phyloP scores from a whole-genome alignment of 2,888 invertebrate genomes.

The Eremobia ochroleuca region DNA sequence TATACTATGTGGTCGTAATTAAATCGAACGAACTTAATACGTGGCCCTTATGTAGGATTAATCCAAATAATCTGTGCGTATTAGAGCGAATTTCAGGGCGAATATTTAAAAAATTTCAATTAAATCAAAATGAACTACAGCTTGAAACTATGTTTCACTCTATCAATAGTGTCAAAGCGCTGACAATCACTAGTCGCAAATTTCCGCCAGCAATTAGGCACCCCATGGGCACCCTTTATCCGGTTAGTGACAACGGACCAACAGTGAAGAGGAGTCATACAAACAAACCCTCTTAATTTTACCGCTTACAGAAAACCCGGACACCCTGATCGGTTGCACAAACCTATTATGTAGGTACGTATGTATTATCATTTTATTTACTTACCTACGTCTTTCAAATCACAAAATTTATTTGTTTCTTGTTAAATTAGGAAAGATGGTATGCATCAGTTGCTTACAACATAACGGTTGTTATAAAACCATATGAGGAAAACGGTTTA shows the following conservation, averaged over 20 bases:
- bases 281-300: slow-evolving; percentile 80
- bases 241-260: slow-evolving; percentile 66
- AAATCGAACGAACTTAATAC: neutral
- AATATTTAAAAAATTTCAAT: neutral
- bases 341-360: neutral
- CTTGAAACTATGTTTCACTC: neutral
- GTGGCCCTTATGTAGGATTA: neutral
- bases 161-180: no score
- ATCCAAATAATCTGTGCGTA: neutral
- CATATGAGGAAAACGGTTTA: slow-evolving; percentile 60
- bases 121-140: neutral
- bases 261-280: slow-evolving; percentile 71
- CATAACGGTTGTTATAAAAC: slow-evolving; percentile 54
- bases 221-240: neutral
- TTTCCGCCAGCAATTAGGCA: neutral
- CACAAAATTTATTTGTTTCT: slow-evolving; percentile 5
- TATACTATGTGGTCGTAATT: neutral
- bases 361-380: neutral
- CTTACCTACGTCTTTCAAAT: neutral
- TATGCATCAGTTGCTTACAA: slow-evolving; percentile 29
- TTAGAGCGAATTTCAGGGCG: neutral
- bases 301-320: slow-evolving; percentile 39
- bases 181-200: neutral
- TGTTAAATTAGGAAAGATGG: slow-evolving; percentile 26
- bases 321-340: slow-evolving; percentile 16